A percentile compares a stretch with the other conserved stretches of the same genome.
phyloP scores from a whole-genome alignment of 2,797 vertebrate genomes.

The Lophotriccus pileatus region DNA sequence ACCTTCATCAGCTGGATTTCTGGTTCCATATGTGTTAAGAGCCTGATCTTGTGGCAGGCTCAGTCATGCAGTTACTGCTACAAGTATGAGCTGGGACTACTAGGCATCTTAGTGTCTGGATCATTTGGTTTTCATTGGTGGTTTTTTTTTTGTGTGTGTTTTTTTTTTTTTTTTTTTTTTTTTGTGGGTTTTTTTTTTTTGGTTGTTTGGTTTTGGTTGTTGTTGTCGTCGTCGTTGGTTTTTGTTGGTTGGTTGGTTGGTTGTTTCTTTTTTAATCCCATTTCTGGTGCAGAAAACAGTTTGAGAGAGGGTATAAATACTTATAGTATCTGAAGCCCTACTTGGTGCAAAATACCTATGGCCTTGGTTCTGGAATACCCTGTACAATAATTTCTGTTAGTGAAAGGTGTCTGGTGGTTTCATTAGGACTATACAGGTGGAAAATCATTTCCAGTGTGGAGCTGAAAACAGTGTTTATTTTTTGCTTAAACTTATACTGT shows the following conservation, averaged over 20 bases:
- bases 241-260: not conserved
- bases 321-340: not conserved
- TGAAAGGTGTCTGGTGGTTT: not conserved
- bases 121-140: not conserved
- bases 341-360: not conserved
- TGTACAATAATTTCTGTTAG: not conserved
- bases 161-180: too few species aligned
- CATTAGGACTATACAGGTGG: not conserved
- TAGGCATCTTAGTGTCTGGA: not conserved
- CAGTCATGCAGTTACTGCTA: not conserved
- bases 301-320: not conserved
- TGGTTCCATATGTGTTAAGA: not conserved
- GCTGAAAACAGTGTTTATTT: not conserved
- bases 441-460: not conserved
- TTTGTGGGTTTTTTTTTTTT: too few species aligned
- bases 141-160: not conserved
- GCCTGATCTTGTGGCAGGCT: not conserved
- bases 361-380: not conserved
- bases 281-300: not conserved
- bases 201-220: not conserved
- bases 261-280: not conserved
- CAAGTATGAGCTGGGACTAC: not conserved
- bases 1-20: not conserved
- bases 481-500: not conserved
- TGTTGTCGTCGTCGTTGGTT: too few species aligned